Percentiles rank a stretch among this genome's conserved stretches.
These are phyloP conservation scores for Harpalus rufipes DNA, from an alignment of 2,888 invertebrate species.

Conservation along the genomic window DNA sequence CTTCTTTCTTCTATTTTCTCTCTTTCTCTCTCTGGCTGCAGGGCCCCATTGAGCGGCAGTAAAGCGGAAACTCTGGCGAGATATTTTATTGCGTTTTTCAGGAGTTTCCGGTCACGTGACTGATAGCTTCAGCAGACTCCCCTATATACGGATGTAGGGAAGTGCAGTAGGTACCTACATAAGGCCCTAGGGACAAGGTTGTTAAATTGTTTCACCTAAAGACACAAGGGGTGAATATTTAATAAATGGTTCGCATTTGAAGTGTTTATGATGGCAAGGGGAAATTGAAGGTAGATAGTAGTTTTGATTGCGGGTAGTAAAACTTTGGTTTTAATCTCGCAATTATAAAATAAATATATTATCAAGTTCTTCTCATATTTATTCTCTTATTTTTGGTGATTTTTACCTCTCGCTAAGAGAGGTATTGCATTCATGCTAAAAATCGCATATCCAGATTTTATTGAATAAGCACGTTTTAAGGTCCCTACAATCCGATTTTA, in stretches of 20 bases:
- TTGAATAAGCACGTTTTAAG: too few species aligned
- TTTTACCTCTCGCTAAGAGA: too few species aligned
- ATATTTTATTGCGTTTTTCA: conserved; percentile 41
- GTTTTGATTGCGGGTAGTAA: background rate
- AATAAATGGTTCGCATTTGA: conserved; percentile 32
- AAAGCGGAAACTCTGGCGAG: conserved; percentile 29
- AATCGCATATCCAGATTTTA: too few species aligned
- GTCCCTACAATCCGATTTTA: too few species aligned
- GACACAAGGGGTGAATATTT: conserved; percentile 40
- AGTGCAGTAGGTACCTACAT: background rate
- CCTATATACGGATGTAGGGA: background rate
- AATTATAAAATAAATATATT: too few species aligned
- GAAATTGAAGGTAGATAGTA: background rate
- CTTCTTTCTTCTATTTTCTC: background rate
- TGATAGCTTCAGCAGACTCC: conserved; percentile 18
- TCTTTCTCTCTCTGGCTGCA: background rate
- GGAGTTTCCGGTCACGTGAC: conserved; percentile 41
- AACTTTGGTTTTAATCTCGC: too few species aligned
- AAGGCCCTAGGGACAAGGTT: conserved; percentile 19
- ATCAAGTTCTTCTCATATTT: too few species aligned
- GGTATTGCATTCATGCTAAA: too few species aligned
- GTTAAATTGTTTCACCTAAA: conserved; percentile 38
- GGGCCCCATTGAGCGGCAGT: background rate
- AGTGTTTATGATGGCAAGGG: background rate
- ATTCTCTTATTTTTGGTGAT: too few species aligned